phyloP scores from a whole-genome alignment of 2,797 vertebrate genomes.

The Champsocephalus esox region DNA sequence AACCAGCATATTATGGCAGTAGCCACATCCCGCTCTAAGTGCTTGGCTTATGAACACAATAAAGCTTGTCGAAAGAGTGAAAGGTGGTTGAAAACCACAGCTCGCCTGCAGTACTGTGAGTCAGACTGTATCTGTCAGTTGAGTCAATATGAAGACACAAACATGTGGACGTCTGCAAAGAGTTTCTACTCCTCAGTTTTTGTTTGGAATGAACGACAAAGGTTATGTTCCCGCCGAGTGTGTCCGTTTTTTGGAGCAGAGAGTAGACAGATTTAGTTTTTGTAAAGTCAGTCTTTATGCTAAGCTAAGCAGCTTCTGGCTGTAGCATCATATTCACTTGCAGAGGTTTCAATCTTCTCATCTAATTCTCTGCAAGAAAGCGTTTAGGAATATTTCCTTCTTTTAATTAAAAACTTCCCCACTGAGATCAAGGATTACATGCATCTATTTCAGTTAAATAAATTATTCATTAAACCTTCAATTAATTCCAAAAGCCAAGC shows the following conservation, averaged over 20 bases:
- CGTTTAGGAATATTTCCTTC: not conserved
- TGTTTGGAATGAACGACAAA: not conserved
- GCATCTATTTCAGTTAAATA: not conserved
- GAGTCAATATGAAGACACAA: not conserved
- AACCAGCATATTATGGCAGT: constrained; percentile 17
- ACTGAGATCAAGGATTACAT: not conserved
- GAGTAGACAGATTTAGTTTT: too few species aligned
- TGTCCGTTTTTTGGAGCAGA: too few species aligned
- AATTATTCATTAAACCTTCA: not conserved
- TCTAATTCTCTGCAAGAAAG: not conserved
- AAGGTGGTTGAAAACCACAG: not conserved
- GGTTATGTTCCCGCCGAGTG: too few species aligned
- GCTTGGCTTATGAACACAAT: not conserved
- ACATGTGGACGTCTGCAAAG: not conserved
- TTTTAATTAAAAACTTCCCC: too few species aligned
- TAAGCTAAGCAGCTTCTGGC: not conserved
- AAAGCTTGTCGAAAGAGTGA: not conserved
- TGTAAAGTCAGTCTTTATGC: not conserved
- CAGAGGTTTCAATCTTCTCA: not conserved
- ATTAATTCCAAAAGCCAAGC: not conserved
- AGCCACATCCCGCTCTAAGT: constrained; percentile 34
- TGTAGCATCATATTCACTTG: not conserved
- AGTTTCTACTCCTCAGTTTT: not conserved
- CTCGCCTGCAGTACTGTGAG: not conserved
- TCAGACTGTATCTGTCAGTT: not conserved